Conservation (phyloP, 2,797 vertebrate species). For the Alosa sapidissima region DNA sequence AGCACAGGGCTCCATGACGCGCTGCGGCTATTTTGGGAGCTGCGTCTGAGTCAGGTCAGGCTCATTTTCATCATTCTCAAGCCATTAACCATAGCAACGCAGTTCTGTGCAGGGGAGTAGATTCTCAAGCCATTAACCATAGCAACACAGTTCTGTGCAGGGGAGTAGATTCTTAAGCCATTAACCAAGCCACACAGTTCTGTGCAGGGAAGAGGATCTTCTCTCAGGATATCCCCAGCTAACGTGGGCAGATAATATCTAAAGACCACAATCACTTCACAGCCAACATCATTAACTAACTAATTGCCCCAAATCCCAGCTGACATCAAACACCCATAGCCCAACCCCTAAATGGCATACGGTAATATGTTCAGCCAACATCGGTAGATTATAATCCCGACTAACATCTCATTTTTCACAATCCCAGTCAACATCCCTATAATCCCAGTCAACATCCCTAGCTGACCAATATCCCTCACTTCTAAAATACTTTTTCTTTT, state of each 20-base stretch:
- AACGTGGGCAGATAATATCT: neutral
- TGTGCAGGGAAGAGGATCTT: neutral
- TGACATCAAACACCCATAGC: too few relatives aligned
- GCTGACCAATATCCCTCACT: neutral
- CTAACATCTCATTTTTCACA: too few relatives aligned
- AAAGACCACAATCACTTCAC: neutral
- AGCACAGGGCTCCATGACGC: slow-evolving; percentile 42
- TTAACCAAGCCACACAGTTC: too few relatives aligned
- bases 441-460: neutral
- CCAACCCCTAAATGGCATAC: neutral
- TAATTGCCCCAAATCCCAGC: neutral
- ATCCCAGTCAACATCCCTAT: neutral
- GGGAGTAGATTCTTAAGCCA: too few relatives aligned
- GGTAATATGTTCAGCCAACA: neutral
- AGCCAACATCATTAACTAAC: neutral
- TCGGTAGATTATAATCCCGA: neutral
- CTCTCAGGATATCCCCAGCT: neutral
- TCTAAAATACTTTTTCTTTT: too few relatives aligned
- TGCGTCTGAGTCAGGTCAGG: slow-evolving; percentile 35
- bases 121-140: neutral
- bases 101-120: neutral
- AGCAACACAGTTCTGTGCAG: neutral
- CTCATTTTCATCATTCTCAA: slow-evolving; percentile 39
- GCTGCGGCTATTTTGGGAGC: slow-evolving; percentile 55
- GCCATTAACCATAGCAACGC: slow-evolving; percentile 1